Conservation (phyloP, 2,113 vertebrate species). For the Theristicus caerulescens region DNA sequence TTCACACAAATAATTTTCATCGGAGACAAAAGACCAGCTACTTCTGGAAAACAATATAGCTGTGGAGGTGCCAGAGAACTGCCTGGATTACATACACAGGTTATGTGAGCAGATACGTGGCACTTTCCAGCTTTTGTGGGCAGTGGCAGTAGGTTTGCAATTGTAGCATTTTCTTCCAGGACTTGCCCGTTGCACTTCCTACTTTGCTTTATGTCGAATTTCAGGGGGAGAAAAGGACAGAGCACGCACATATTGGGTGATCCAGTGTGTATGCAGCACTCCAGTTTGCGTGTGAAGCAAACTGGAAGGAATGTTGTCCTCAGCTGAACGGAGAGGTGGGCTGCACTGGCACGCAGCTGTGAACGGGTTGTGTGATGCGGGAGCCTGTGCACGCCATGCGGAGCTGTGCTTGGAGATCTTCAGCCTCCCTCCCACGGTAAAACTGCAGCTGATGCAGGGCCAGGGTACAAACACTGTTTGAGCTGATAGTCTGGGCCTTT, state of each 20-base stretch:
- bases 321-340: not conserved
- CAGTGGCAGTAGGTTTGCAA: not conserved
- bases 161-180: not conserved
- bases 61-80: not conserved
- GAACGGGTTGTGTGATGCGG: fast-evolving
- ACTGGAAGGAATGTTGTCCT: not conserved
- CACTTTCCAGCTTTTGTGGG: not conserved
- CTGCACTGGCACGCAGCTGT: fast-evolving
- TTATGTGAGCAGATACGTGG: not conserved
- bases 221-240: fast-evolving
- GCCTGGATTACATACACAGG: not conserved
- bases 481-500: not conserved
- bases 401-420: not conserved
- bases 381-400: fast-evolving
- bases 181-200: not conserved
- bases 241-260: fast-evolving
- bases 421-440: not conserved
- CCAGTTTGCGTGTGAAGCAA: not conserved
- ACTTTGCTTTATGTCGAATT: not conserved
- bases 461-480: not conserved
- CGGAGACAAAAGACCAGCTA: not conserved
- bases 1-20: not conserved
- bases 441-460: not conserved
- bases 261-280: not conserved
- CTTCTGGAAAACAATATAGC: not conserved